A percentile compares a stretch with the other conserved stretches of the same genome.
These are phyloP conservation scores for Drosophila punjabiensis DNA, from an alignment of 1,140 invertebrate species.

Conservation along the genomic window DNA sequence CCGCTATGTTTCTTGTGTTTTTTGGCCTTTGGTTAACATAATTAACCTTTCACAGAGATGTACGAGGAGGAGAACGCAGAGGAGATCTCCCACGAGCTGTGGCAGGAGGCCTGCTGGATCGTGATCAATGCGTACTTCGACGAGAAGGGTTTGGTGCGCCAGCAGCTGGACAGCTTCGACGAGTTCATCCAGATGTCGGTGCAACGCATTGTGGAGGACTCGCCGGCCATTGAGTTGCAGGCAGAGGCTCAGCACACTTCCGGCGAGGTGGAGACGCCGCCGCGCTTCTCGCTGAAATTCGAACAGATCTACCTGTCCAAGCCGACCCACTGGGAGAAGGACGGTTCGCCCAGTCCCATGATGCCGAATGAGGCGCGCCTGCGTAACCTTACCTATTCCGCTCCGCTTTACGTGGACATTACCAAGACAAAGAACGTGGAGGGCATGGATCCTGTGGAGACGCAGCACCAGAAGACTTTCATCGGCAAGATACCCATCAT, in stretches of 20 bases:
- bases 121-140: slow-evolving; percentile 99
- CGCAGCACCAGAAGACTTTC: slow-evolving; percentile 98
- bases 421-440: slow-evolving; percentile 97
- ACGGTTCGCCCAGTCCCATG: slow-evolving; percentile 99
- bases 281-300: slow-evolving; percentile 97
- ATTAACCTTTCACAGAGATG: slow-evolving; percentile 52
- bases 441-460: slow-evolving; percentile 96
- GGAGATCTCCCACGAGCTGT: slow-evolving; percentile 97
- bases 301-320: slow-evolving; percentile 99
- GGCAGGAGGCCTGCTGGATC: slow-evolving; percentile 99
- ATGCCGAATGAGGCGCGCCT: slow-evolving; percentile 99
- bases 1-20: neutral
- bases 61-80: slow-evolving; percentile 86
- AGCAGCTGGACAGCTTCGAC: slow-evolving; percentile 99
- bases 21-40: neutral
- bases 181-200: slow-evolving; percentile 99
- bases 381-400: slow-evolving; percentile 96
- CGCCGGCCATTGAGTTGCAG: slow-evolving; percentile 98
- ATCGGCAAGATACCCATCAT: slow-evolving; percentile 99
- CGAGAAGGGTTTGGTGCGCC: slow-evolving; percentile 99
- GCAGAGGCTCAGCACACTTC: slow-evolving; percentile 98
- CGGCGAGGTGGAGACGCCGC: slow-evolving; percentile 96
- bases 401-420: slow-evolving; percentile 99
- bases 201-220: slow-evolving; percentile 99
- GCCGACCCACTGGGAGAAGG: slow-evolving; percentile 99